Evolutionary conservation across 2,888 invertebrate species (phyloP).

Genomic region (Alsophila aescularia): DNA sequence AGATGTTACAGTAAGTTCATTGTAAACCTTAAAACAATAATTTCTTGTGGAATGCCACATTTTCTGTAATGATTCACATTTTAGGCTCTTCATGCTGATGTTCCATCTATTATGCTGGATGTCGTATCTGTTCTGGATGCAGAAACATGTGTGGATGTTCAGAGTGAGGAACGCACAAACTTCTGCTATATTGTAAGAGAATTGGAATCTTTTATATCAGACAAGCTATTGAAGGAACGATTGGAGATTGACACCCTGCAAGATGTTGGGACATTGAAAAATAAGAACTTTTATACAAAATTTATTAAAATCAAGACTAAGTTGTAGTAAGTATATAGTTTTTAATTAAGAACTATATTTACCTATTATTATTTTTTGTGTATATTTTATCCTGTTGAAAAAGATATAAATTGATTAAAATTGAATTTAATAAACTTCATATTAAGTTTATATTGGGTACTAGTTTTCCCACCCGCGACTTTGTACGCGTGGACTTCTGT

Average conservation of each 20-base stretch:
- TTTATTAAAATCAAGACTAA: slow-evolving; percentile 99
- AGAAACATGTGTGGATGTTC: slow-evolving; percentile 89
- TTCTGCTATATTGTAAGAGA: slow-evolving; percentile 92
- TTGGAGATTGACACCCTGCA: slow-evolving; percentile 97
- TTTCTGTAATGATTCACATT: slow-evolving; percentile 40
- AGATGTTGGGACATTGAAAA: slow-evolving; percentile 95
- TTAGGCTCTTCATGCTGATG: slow-evolving; percentile 90
- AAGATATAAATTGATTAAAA: too few species aligned
- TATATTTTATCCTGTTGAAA: too few species aligned
- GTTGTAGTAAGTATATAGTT: slow-evolving; percentile 92
- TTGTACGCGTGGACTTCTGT: too few species aligned
- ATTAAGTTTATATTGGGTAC: too few species aligned
- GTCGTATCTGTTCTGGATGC: slow-evolving; percentile 93
- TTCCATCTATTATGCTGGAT: slow-evolving; percentile 93
- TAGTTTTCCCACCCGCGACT: too few species aligned
- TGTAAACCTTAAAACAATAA: too few species aligned
- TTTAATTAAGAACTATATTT: background rate
- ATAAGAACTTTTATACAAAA: slow-evolving; percentile 95
- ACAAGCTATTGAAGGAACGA: slow-evolving; percentile 95
- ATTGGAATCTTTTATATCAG: slow-evolving; percentile 92
- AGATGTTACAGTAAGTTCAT: slow-evolving; percentile 89
- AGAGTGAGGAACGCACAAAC: slow-evolving; percentile 89
- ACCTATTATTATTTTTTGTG: background rate
- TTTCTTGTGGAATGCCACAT: background rate
- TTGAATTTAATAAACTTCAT: too few species aligned